Evolutionary conservation across 2,113 vertebrate genomes (phyloP).

Genomic region (Rissa tridactyla): DNA sequence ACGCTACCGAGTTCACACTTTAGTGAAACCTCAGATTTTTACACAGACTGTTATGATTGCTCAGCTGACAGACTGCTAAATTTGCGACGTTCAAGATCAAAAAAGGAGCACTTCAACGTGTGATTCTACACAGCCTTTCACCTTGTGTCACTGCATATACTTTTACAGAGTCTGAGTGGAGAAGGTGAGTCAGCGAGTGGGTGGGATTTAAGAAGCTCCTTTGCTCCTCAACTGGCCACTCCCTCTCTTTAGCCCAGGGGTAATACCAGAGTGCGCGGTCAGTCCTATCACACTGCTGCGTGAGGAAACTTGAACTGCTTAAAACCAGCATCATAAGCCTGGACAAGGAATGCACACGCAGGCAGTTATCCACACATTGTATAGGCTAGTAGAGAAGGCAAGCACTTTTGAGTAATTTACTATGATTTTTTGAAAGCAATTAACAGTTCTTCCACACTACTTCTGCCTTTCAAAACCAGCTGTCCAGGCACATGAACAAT

Average conservation of each 20-base stretch:
- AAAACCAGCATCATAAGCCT: background rate
- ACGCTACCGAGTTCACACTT: background rate
- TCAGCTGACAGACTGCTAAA: background rate
- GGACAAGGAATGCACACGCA: background rate
- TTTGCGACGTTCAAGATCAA: background rate
- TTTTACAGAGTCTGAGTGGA: background rate
- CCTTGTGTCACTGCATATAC: background rate
- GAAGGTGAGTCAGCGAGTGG: background rate
- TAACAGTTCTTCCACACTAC: background rate
- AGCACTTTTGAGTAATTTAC: background rate
- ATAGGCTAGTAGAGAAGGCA: background rate
- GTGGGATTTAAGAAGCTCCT: background rate
- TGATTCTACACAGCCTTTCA: background rate
- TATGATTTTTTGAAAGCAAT: background rate
- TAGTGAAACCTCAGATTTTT: background rate
- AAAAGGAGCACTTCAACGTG: background rate
- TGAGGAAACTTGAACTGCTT: background rate
- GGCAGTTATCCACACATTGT: background rate
- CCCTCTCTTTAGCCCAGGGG: background rate
- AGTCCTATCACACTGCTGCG: background rate
- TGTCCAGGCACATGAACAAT: background rate
- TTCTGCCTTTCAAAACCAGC: background rate
- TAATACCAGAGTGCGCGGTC: accelerated
- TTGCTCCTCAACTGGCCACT: background rate
- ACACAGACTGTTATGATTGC: background rate